Base-by-base conservation (phyloP, 2,113 vertebrate genomes). In the Percopsis transmontana region DNA sequence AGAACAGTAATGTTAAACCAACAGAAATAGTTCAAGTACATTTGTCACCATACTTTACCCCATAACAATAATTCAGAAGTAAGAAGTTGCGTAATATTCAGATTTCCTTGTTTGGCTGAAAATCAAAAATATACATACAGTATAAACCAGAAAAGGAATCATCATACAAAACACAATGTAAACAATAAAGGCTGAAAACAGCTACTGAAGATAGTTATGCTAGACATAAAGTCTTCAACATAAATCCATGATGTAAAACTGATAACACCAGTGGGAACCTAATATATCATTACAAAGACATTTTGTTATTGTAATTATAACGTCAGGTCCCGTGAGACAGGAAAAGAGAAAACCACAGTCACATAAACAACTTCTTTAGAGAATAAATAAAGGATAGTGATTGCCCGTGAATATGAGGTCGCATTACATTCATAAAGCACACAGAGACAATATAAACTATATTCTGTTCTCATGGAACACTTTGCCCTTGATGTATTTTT, bases 121-220 rank as follows among this genome's bases (percentile, higher is more conserved):
- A 77, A 81, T 81, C 91, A 90, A 64, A 94, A 90, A 96, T 95
- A 95, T 95, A 95, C 94, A 95, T 53, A n/a, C n/a, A n/a, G n/a
- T n/a, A 95, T 84, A 93, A 76, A 83, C 72, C 63, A 80, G 67
- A 77, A 66, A 68, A 80, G 70, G 85, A 89, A 90, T 86, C 74
- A 72, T 84, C 84, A 80, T 79, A 66, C 45, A 75, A 69, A 51
- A 76, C 79, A 78, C 58, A 8, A 56, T 89, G 87, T 89, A 91
- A 91, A 91, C 86, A 86, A 74, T 66, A 68, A 73, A 81, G 60
- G 40, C 75, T 53, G 70, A 59, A 56, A 52, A 58, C 67, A 14
- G 50, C 61, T 33, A 11, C n/a, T 50, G 51, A 40, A 42, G 38
- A n/a, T 2, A 27, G 16, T 3, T 54, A 24, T 18, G 18, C 4